phyloP scores from a whole-genome alignment of 2,888 invertebrate genomes.

The Himalopsyche tibetana region DNA sequence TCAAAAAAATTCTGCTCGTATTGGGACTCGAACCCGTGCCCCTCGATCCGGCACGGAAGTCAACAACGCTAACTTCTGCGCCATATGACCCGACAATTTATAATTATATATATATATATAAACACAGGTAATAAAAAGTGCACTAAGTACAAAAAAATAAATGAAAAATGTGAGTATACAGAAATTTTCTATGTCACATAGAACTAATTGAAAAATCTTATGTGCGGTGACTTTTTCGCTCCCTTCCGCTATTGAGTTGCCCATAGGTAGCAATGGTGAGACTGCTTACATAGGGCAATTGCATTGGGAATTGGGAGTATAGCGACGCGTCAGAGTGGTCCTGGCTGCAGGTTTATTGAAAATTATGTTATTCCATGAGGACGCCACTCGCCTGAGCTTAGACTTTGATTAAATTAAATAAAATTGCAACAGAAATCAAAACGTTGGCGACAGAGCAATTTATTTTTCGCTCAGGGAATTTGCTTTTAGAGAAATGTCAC shows the following conservation, averaged over 20 bases:
- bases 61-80: too few relatives aligned
- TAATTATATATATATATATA: too few relatives aligned
- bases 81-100: too few relatives aligned
- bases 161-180: too few relatives aligned
- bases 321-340: background rate
- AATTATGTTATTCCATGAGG: slow-evolving; percentile 39
- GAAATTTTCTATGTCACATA: too few relatives aligned
- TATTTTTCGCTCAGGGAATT: background rate
- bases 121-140: too few relatives aligned
- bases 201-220: too few relatives aligned
- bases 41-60: too few relatives aligned
- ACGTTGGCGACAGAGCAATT: background rate
- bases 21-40: too few relatives aligned
- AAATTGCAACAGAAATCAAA: background rate
- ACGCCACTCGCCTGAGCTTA: background rate
- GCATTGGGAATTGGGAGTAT: slow-evolving; percentile 41
- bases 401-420: slow-evolving; percentile 45
- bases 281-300: slow-evolving; percentile 3
- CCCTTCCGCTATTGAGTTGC: background rate
- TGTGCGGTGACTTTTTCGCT: background rate
- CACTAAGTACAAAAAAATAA: too few relatives aligned
- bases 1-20: too few relatives aligned
- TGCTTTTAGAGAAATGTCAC: background rate
- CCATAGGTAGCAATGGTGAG: background rate
- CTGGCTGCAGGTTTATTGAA: slow-evolving; percentile 11